These are phyloP conservation scores for Aphaenogaster ashmeadi DNA, from an alignment of 1,140 invertebrate species.

Conservation along the genomic window DNA sequence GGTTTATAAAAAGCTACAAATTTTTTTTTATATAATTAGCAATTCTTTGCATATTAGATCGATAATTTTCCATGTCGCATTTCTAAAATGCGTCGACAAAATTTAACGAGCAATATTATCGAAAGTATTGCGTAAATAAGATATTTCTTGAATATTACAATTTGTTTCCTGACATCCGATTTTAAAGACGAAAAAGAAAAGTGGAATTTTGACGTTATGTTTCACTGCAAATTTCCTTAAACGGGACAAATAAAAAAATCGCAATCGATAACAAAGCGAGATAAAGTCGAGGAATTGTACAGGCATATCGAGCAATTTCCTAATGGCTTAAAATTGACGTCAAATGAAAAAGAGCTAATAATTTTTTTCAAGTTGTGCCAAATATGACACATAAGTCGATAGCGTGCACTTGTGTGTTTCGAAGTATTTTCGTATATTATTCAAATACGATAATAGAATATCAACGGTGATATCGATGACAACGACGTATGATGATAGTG, in stretches of 20 bases:
- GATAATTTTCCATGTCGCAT: not conserved
- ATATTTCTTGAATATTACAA: not conserved
- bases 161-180: not conserved
- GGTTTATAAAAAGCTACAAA: not conserved
- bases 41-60: not conserved
- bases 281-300: not conserved
- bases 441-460: conserved; percentile 16
- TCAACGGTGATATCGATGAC: conserved; percentile 42
- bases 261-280: not conserved
- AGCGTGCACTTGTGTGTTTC: conserved; percentile 1
- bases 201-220: not conserved
- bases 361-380: not conserved
- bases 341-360: not conserved
- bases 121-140: not conserved
- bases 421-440: conserved; percentile 16
- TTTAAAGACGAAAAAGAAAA: not conserved
- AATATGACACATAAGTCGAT: conserved; percentile 10
- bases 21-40: not conserved
- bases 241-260: not conserved
- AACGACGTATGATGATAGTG: conserved; percentile 43
- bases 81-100: not conserved
- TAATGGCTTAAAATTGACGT: not conserved
- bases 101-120: conserved; percentile 2
- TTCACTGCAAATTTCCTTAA: not conserved
- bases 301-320: not conserved